Percentiles rank a stretch among this genome's conserved stretches.
phyloP scores from a whole-genome alignment of 2,113 vertebrate genomes.

The Piprites chloris region DNA sequence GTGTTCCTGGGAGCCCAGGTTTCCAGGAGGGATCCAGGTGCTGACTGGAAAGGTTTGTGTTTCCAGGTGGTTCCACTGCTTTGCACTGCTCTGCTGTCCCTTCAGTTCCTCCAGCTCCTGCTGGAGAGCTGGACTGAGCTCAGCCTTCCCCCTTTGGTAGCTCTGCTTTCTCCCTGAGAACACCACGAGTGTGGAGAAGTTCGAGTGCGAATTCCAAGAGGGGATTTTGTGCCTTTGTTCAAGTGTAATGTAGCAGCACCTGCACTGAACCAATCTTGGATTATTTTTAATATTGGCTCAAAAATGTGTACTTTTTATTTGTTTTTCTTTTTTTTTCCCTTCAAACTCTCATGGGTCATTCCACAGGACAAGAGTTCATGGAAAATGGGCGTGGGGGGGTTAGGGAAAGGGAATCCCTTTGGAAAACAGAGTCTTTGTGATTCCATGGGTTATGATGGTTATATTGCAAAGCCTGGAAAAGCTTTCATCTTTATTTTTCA shows the following conservation, averaged over 20 bases:
- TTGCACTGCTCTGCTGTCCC: not conserved
- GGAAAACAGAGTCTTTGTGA: not conserved
- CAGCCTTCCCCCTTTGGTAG: not conserved
- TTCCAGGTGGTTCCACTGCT: not conserved
- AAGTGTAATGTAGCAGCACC: not conserved
- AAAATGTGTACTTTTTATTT: not conserved
- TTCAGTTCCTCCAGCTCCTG: not conserved
- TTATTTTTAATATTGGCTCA: not conserved
- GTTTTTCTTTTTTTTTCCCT: not conserved
- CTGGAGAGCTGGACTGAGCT: not conserved
- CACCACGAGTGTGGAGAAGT: not conserved
- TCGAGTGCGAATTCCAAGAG: not conserved
- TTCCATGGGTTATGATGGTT: not conserved
- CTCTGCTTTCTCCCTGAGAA: not conserved
- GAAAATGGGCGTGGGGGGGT: not conserved
- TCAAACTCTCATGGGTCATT: not conserved
- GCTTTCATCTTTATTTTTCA: not conserved
- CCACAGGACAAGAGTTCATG: not conserved
- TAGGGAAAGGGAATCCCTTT: not conserved
- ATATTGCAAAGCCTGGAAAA: not conserved
- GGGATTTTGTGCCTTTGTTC: conserved; percentile 31
- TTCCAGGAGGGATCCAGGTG: not conserved
- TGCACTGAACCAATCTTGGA: not conserved
- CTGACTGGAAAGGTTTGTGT: not conserved
- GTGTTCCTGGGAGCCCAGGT: not conserved